These are phyloP conservation scores for Nomia melanderi DNA, from an alignment of 1,140 invertebrate genomes.

Conservation along the genomic window DNA sequence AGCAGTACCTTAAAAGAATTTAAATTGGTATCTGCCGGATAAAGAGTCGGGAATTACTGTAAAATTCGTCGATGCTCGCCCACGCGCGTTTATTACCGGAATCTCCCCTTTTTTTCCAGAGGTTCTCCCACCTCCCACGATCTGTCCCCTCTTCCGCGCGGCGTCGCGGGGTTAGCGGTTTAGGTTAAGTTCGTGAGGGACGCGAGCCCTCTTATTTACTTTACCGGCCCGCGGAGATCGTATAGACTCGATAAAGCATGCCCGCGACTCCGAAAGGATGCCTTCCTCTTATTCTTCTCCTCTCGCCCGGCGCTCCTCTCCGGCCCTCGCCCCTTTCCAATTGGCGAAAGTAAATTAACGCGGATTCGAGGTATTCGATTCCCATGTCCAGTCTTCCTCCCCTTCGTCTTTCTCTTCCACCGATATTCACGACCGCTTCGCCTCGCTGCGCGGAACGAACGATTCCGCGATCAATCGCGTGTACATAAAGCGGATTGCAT, in stretches of 20 bases:
- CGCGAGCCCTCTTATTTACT: constrained; percentile 76
- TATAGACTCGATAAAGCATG: constrained; percentile 70
- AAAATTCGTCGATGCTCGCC: constrained; percentile 75
- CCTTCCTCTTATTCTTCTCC: constrained; percentile 4
- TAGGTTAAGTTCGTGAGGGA: constrained; percentile 74
- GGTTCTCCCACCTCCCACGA: constrained; percentile 33
- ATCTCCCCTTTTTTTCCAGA: constrained; percentile 47
- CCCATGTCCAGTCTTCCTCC: constrained; percentile 24
- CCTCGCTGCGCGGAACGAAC: constrained; percentile 3
- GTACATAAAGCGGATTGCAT: constrained; percentile 26
- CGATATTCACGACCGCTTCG: constrained; percentile 21
- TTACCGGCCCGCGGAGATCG: constrained; percentile 71
- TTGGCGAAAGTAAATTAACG: constrained; percentile 67
- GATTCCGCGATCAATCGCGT: constrained; percentile 28
- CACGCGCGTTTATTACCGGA: constrained; percentile 74
- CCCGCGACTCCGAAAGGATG: constrained; percentile 67
- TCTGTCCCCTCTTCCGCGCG: constrained; percentile 18
- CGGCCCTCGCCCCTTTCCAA: constrained; percentile 47
- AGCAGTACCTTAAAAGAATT: constrained; percentile 72
- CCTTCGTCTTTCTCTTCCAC: constrained; percentile 6
- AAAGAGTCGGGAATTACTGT: constrained; percentile 73
- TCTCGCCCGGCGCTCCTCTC: constrained; percentile 15
- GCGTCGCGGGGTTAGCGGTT: constrained; percentile 70
- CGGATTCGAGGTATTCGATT: constrained; percentile 52
- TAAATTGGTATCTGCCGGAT: constrained; percentile 74